Evolutionary conservation across 2,797 vertebrate genomes (phyloP).

Genomic region (Lepus townsendii): DNA sequence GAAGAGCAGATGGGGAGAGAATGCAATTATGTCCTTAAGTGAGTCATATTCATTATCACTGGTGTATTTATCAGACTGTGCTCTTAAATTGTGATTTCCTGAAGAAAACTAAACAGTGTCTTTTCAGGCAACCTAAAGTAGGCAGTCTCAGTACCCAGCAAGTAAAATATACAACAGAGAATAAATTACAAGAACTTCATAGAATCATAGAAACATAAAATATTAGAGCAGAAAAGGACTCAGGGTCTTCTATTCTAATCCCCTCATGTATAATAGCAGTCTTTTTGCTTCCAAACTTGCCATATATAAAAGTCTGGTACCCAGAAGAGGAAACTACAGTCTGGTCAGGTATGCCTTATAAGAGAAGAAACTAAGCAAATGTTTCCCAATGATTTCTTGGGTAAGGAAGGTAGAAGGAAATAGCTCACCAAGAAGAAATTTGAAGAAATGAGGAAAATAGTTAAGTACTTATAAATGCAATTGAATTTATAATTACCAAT

Average conservation of each 20-base stretch:
- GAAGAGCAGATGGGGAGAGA: constrained; percentile 35
- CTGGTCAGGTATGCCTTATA: neutral
- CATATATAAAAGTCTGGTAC: neutral
- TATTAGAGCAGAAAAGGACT: neutral
- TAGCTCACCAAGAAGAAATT: neutral
- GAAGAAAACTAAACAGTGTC: constrained; percentile 42
- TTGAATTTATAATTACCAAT: neutral
- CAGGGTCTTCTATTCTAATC: neutral
- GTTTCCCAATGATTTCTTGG: neutral
- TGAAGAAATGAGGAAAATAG: neutral
- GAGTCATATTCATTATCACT: neutral
- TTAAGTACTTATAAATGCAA: neutral
- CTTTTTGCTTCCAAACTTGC: constrained; percentile 6
- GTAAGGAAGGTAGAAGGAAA: neutral
- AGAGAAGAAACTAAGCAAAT: neutral
- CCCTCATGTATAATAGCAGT: neutral
- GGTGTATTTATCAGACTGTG: constrained; percentile 3
- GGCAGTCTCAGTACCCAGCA: neutral
- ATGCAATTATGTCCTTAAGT: neutral
- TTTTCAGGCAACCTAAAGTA: constrained; percentile 14
- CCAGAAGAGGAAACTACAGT: neutral
- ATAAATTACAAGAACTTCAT: constrained; percentile 48
- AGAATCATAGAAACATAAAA: neutral
- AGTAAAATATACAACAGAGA: constrained; percentile 21
- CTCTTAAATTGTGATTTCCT: constrained; percentile 41